These are phyloP conservation scores for Homalodisca vitripennis DNA, from an alignment of 1,140 invertebrate species.

Conservation along the genomic window DNA sequence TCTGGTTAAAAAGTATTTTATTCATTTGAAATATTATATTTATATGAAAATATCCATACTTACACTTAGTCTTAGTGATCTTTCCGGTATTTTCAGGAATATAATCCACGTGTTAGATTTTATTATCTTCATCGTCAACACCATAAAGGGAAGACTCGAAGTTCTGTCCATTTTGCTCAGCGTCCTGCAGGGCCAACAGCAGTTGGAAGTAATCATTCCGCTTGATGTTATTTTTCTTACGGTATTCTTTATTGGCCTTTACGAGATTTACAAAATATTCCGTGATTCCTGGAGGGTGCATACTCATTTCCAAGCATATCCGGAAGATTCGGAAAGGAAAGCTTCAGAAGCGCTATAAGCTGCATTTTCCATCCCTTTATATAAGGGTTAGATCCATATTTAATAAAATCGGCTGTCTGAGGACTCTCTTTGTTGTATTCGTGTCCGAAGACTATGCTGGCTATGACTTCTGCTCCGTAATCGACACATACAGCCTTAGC, in stretches of 20 bases:
- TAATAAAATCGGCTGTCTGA: not conserved
- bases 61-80: not conserved
- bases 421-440: not conserved
- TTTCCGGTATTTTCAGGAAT: not conserved
- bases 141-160: not conserved
- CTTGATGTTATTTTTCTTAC: not conserved
- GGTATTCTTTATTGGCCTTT: not conserved
- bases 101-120: not conserved
- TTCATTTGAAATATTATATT: too few species aligned
- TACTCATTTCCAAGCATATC: not conserved
- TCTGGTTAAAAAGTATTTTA: too few species aligned
- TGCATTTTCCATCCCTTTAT: not conserved
- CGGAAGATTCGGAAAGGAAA: not conserved
- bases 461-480: not conserved
- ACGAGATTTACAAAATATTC: not conserved
- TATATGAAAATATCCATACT: not conserved
- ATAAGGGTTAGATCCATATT: not conserved
- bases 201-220: conserved; percentile 23
- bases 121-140: not conserved
- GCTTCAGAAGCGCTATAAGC: not conserved
- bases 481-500: not conserved
- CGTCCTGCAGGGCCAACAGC: not conserved
- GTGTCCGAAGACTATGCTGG: not conserved
- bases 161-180: conserved; percentile 10
- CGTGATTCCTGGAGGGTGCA: not conserved